These are phyloP conservation scores for Pelosia muscerda DNA, from an alignment of 2,888 invertebrate species.

Conservation along the genomic window DNA sequence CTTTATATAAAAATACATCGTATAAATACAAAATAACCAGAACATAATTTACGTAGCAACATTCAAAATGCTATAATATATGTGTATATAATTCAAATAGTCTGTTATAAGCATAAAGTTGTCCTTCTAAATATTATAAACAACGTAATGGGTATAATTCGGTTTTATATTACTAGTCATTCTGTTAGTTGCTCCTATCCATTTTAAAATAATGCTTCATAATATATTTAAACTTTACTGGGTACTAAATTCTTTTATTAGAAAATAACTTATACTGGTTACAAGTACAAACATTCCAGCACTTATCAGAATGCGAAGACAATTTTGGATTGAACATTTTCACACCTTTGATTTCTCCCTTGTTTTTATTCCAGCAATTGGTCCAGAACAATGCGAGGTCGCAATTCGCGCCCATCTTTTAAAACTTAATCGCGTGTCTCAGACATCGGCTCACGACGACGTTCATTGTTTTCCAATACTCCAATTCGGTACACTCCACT, in stretches of 20 bases:
- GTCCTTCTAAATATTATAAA: too few relatives aligned
- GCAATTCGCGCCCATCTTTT: constrained; percentile 54
- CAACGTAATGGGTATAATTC: too few relatives aligned
- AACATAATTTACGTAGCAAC: too few relatives aligned
- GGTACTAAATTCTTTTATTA: neutral
- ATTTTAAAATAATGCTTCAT: too few relatives aligned
- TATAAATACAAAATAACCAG: too few relatives aligned
- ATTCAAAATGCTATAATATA: too few relatives aligned
- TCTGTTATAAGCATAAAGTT: too few relatives aligned
- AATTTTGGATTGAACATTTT: neutral
- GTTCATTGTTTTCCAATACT: constrained; percentile 65
- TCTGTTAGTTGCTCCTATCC: too few relatives aligned
- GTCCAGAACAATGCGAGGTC: constrained; percentile 54
- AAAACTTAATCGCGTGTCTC: constrained; percentile 57
- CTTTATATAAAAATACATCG: too few relatives aligned
- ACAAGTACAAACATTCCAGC: neutral
- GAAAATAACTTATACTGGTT: neutral
- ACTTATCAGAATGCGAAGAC: neutral
- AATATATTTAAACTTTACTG: too few relatives aligned
- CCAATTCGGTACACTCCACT: constrained; percentile 45
- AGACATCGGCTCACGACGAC: constrained; percentile 41
- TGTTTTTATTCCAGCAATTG: constrained; percentile 43
- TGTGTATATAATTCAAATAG: too few relatives aligned
- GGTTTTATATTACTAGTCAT: too few relatives aligned
- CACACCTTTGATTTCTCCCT: constrained; percentile 15